These are phyloP conservation scores for Ostrea edulis DNA, from an alignment of 1,140 invertebrate genomes.

Conservation along the genomic window DNA sequence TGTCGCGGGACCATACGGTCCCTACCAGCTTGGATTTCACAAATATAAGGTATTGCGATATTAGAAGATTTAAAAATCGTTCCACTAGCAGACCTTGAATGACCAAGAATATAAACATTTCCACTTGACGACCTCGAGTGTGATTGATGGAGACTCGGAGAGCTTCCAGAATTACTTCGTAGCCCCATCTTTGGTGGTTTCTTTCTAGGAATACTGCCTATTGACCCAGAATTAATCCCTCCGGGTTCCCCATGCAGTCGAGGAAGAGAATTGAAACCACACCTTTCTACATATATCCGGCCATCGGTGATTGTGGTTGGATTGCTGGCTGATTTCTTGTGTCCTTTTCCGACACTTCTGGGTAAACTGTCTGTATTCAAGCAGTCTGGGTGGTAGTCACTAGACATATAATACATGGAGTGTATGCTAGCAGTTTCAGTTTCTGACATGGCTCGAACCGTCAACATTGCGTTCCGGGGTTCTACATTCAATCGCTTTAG, in stretches of 20 bases:
- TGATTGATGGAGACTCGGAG: not conserved
- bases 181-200: conserved; percentile 38
- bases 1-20: not conserved
- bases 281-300: not conserved
- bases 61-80: conserved; percentile 15
- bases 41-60: not conserved
- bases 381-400: conserved; percentile 64
- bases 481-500: not conserved
- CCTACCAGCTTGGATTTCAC: not conserved
- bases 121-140: conserved; percentile 23
- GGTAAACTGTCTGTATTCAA: conserved; percentile 58
- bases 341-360: not conserved
- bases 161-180: conserved; percentile 1
- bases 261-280: not conserved
- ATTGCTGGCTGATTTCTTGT: not conserved
- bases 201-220: conserved; percentile 8
- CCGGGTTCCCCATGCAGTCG: not conserved
- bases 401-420: conserved; percentile 61
- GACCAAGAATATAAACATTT: not conserved
- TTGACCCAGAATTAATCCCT: not conserved
- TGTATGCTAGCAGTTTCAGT: conserved; percentile 43
- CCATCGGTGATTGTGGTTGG: not conserved
- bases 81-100: not conserved
- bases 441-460: not conserved
- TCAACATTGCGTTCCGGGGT: conserved; percentile 7